Percentiles rank a stretch among this genome's conserved stretches.
phyloP scores from a whole-genome alignment of 1,140 invertebrate genomes.

The Ditylenchus dipsaci region DNA sequence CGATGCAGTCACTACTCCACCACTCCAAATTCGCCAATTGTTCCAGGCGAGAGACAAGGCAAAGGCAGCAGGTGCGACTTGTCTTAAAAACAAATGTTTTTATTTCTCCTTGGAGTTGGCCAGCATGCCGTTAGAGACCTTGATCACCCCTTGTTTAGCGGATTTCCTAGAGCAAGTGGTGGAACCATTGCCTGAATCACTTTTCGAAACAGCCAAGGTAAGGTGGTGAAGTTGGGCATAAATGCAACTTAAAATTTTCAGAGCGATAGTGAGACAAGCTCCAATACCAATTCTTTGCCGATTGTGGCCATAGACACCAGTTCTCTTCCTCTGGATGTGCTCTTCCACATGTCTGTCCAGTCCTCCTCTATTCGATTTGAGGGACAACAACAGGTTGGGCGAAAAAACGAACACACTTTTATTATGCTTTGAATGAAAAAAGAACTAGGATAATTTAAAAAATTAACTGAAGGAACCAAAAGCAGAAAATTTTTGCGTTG shows the following conservation, averaged over 20 bases:
- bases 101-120: slow-evolving; percentile 52
- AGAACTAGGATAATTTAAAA: no score
- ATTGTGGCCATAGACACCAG: slow-evolving; percentile 61
- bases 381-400: slow-evolving; percentile 43
- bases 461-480: slow-evolving; percentile 59
- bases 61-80: neutral
- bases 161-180: slow-evolving; percentile 89
- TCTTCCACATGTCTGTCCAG: slow-evolving; percentile 96
- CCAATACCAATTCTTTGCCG: slow-evolving; percentile 45
- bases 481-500: slow-evolving; percentile 33
- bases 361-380: slow-evolving; percentile 85
- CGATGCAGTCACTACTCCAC: slow-evolving; percentile 18
- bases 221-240: neutral
- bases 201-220: slow-evolving; percentile 36
- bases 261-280: neutral
- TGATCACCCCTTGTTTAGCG: slow-evolving; percentile 86
- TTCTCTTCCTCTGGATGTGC: slow-evolving; percentile 94
- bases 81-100: slow-evolving; percentile 49
- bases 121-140: slow-evolving; percentile 68
- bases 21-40: slow-evolving; percentile 11
- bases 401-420: neutral
- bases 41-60: slow-evolving; percentile 12
- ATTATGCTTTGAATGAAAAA: no score
- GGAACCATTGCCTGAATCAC: slow-evolving; percentile 70
- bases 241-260: no score